phyloP scores from a whole-genome alignment of 2,888 invertebrate species.

The Plebejus anna region DNA sequence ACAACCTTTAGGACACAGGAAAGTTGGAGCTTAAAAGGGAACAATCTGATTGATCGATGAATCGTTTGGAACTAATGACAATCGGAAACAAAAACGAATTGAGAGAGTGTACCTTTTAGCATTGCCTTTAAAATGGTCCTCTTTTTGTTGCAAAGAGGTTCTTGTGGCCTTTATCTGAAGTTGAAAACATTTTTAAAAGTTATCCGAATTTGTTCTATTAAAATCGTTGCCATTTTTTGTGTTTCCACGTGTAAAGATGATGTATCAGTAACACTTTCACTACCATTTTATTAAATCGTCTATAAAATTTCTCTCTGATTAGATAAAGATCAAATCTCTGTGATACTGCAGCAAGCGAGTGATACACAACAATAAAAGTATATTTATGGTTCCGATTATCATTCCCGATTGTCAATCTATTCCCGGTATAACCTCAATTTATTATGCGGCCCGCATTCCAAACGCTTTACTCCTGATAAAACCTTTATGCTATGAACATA shows the following conservation, averaged over 20 bases:
- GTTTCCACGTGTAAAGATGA: too few species aligned
- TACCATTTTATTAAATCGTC: background rate
- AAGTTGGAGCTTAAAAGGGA: slow-evolving; percentile 30
- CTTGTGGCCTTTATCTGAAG: background rate
- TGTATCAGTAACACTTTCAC: background rate
- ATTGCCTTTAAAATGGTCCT: background rate
- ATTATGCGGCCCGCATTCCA: slow-evolving; percentile 16
- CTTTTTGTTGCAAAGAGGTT: background rate
- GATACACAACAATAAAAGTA: background rate
- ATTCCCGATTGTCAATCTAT: slow-evolving; percentile 9
- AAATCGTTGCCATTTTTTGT: too few species aligned
- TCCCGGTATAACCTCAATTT: slow-evolving; percentile 1
- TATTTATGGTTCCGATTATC: slow-evolving; percentile 1
- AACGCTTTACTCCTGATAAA: background rate
- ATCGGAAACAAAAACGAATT: slow-evolving; percentile 13
- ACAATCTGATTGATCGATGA: slow-evolving; percentile 29
- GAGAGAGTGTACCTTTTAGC: background rate
- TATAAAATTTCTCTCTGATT: background rate
- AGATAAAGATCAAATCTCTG: background rate
- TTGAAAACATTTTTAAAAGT: background rate
- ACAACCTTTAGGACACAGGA: slow-evolving; percentile 25
- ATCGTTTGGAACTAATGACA: slow-evolving; percentile 12
- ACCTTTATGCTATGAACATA: background rate
- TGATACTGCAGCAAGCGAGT: background rate
- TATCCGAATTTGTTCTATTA: too few species aligned